phyloP scores from a whole-genome alignment of 1,140 invertebrate species.

The Drosophila orosa region DNA sequence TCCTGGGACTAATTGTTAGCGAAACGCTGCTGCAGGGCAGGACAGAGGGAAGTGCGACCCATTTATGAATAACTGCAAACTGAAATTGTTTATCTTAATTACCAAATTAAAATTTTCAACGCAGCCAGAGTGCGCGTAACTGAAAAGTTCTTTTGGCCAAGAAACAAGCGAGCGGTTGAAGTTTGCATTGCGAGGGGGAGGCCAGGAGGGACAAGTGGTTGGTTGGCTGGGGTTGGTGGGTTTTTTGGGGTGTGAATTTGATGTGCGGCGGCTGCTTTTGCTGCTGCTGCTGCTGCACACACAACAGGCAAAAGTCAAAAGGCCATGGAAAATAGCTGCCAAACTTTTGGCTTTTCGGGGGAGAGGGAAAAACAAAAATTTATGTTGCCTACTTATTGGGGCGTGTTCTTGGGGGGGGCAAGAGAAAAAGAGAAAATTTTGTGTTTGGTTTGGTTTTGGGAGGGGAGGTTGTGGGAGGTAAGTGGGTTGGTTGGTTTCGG shows the following conservation, averaged over 20 bases:
- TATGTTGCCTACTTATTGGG: conserved; percentile 54
- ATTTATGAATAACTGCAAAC: conserved; percentile 72
- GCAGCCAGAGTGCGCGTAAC: conserved; percentile 53
- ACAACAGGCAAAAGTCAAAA: conserved; percentile 52
- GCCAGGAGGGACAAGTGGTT: conserved; percentile 5
- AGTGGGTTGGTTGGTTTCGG: conserved; percentile 5
- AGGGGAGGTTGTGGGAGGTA: not conserved
- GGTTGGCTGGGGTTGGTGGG: not conserved
- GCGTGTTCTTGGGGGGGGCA: conserved; percentile 26
- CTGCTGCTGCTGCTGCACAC: conserved; percentile 30
- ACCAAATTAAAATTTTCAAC: conserved; percentile 81
- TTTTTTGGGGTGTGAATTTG: conserved; percentile 33
- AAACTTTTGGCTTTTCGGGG: conserved; percentile 43
- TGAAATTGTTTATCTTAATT: conserved; percentile 83
- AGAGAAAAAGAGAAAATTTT: conserved; percentile 14
- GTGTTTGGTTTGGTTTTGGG: conserved; percentile 17
- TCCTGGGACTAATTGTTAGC: conserved; percentile 51
- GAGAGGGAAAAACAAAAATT: conserved; percentile 14
- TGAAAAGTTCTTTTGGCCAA: conserved; percentile 58
- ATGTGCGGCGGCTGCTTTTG: conserved; percentile 20
- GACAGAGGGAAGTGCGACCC: not conserved
- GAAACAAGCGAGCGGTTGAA: conserved; percentile 50
- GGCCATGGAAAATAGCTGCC: conserved; percentile 57
- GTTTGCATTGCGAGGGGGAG: conserved; percentile 26
- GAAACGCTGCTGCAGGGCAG: conserved; percentile 9